These are phyloP conservation scores for Albula goreensis DNA, from an alignment of 2,113 vertebrate genomes.

Conservation along the genomic window DNA sequence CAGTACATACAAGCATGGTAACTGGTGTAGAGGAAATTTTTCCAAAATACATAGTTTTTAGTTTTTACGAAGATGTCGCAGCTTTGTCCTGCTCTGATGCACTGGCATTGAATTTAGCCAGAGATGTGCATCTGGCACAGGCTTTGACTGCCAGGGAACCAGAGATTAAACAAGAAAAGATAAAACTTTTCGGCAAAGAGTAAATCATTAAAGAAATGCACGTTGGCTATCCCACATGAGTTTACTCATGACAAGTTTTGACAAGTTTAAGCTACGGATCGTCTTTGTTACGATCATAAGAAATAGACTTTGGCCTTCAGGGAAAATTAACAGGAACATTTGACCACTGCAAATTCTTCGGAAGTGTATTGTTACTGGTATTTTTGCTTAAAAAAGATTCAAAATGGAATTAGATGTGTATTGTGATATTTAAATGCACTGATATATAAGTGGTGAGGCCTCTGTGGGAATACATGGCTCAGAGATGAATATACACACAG, in stretches of 20 bases:
- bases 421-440: neutral
- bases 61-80: conserved; percentile 8
- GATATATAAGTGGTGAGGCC: neutral
- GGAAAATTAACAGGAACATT: conserved; percentile 11
- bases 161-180: conserved; percentile 10
- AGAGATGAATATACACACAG: neutral
- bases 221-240: conserved; percentile 9
- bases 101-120: conserved; percentile 8
- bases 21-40: neutral
- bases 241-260: neutral
- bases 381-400: neutral
- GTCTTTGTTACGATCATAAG: neutral
- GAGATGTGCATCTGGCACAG: conserved; percentile 16
- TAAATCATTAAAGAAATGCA: neutral
- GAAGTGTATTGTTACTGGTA: neutral
- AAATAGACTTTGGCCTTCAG: neutral
- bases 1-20: neutral
- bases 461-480: neutral
- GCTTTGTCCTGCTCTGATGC: conserved; percentile 20
- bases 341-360: conserved; percentile 26
- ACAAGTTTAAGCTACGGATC: neutral
- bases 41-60: neutral
- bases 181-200: neutral
- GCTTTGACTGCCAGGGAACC: neutral
- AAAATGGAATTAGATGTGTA: conserved; percentile 1